A percentile compares a stretch with the other conserved stretches of the same genome.
Conservation (phyloP, 2,888 invertebrate genomes). For the Stenoptilia bipunctidactyla region DNA sequence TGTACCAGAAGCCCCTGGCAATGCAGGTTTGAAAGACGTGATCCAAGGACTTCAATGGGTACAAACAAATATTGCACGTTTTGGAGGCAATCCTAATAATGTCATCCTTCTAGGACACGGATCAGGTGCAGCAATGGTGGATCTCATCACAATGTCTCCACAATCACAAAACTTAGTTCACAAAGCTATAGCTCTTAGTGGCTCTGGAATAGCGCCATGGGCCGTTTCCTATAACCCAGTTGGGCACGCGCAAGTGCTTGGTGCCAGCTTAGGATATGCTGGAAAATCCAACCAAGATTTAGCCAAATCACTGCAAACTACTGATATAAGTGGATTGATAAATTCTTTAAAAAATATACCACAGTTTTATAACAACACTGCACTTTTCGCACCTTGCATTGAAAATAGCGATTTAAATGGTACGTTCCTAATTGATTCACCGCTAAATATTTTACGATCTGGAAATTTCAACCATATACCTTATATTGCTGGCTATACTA, state of each 20-base stretch:
- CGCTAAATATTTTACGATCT: slow-evolving; percentile 34
- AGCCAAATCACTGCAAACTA: slow-evolving; percentile 27
- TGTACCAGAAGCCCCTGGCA: slow-evolving; percentile 77
- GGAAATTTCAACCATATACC: slow-evolving; percentile 44
- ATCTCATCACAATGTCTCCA: slow-evolving; percentile 45
- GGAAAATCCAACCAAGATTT: slow-evolving; percentile 26
- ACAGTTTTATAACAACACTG: slow-evolving; percentile 37
- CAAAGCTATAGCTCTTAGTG: slow-evolving; percentile 50
- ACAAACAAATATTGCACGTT: slow-evolving; percentile 76
- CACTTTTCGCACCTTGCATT: slow-evolving; percentile 52
- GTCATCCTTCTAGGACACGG: slow-evolving; percentile 86
- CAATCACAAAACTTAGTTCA: slow-evolving; percentile 32
- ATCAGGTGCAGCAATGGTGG: slow-evolving; percentile 76
- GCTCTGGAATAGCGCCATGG: slow-evolving; percentile 51
- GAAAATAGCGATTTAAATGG: slow-evolving; percentile 31
- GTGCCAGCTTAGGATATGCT: slow-evolving; percentile 31
- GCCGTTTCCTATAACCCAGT: slow-evolving; percentile 52
- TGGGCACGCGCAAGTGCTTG: slow-evolving; percentile 34
- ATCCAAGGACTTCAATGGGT: slow-evolving; percentile 83
- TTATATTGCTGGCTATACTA: slow-evolving; percentile 40
- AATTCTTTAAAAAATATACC: slow-evolving; percentile 21
- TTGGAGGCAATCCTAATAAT: slow-evolving; percentile 82
- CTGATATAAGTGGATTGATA: slow-evolving; percentile 28
- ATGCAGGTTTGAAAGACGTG: slow-evolving; percentile 89
- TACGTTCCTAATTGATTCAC: slow-evolving; percentile 37